Conservation (phyloP, 2,888 invertebrate species). For the Anoncus sp. region DNA sequence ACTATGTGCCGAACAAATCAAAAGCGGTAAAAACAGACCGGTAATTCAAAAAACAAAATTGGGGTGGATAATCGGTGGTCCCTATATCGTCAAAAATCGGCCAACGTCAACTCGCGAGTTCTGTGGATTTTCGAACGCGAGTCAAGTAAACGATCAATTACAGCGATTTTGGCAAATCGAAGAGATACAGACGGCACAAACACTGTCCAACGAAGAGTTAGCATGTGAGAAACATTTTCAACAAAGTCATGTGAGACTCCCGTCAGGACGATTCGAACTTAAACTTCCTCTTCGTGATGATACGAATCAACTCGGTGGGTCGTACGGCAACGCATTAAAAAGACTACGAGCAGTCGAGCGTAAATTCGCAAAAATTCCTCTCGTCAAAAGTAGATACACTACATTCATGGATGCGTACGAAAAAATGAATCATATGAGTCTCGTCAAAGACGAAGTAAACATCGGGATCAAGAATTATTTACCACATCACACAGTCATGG, state of each 20-base stretch:
- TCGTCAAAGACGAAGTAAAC: neutral
- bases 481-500: slow-evolving; percentile 72
- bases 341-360: slow-evolving; percentile 49
- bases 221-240: slow-evolving; percentile 51
- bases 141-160: slow-evolving; percentile 41
- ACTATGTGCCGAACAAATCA: slow-evolving; percentile 36
- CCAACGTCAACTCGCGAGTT: neutral
- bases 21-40: slow-evolving; percentile 28
- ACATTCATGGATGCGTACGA: slow-evolving; percentile 56
- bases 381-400: slow-evolving; percentile 31
- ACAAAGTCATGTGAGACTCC: slow-evolving; percentile 20
- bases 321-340: slow-evolving; percentile 40
- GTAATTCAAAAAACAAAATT: slow-evolving; percentile 47
- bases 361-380: slow-evolving; percentile 36
- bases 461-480: slow-evolving; percentile 59
- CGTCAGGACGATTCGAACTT: slow-evolving; percentile 43
- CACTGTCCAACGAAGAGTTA: slow-evolving; percentile 33
- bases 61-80: slow-evolving; percentile 48
- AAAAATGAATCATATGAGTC: slow-evolving; percentile 23
- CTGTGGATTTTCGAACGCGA: slow-evolving; percentile 35
- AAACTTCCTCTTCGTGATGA: slow-evolving; percentile 25
- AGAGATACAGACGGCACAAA: slow-evolving; percentile 10
- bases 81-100: slow-evolving; percentile 14
- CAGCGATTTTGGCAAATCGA: slow-evolving; percentile 53
- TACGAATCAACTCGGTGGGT: slow-evolving; percentile 53